phyloP scores from a whole-genome alignment of 2,797 vertebrate species.

The Siniperca obscura region DNA sequence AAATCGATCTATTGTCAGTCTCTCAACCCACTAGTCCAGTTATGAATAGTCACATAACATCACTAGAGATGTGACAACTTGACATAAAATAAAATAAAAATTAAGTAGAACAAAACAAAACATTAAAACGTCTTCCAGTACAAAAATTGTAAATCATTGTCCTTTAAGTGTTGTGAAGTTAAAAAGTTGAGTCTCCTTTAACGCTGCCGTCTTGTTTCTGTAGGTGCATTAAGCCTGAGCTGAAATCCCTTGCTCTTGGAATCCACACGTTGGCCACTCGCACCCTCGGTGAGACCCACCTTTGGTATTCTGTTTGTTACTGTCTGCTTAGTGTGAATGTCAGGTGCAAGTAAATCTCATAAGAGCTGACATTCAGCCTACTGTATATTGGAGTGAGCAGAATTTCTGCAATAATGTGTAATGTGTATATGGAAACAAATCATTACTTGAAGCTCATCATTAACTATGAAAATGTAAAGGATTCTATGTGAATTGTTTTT shows the following conservation, averaged over 20 bases:
- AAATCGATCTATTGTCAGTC: too few relatives aligned
- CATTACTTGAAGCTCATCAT: background rate
- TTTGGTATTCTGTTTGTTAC: slow-evolving; percentile 18
- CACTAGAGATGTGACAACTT: too few relatives aligned
- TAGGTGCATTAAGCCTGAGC: slow-evolving; percentile 91
- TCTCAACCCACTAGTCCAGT: too few relatives aligned
- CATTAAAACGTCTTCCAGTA: background rate
- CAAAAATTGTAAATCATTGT: background rate
- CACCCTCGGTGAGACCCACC: slow-evolving; percentile 82
- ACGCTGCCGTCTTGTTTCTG: slow-evolving; percentile 35
- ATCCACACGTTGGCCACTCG: slow-evolving; percentile 91
- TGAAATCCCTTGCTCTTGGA: slow-evolving; percentile 94
- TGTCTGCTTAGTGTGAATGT: slow-evolving; percentile 9
- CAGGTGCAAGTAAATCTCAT: background rate
- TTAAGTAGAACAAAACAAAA: too few relatives aligned
- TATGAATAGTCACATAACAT: too few relatives aligned
- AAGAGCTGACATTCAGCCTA: slow-evolving; percentile 2
- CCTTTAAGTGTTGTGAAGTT: background rate
- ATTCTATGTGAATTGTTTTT: background rate
- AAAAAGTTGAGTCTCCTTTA: background rate
- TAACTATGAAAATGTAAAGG: background rate
- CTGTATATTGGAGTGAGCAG: background rate
- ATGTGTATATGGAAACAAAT: background rate
- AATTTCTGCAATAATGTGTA: background rate
- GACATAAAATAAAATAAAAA: too few relatives aligned